phyloP scores from a whole-genome alignment of 2,113 vertebrate genomes.

The Anoplopoma fimbria region DNA sequence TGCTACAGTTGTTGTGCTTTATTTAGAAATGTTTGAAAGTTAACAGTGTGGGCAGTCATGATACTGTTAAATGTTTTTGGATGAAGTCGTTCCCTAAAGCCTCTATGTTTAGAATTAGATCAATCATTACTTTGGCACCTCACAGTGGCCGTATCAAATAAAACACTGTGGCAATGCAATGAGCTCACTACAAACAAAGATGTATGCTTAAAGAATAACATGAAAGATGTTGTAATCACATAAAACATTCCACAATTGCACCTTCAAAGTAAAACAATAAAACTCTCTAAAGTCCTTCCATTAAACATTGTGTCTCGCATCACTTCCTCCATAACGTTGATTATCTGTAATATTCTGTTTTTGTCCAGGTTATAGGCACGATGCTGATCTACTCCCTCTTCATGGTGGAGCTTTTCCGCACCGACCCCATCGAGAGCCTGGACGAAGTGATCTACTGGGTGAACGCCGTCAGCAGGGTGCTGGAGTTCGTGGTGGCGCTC shows the following conservation, averaged over 20 bases:
- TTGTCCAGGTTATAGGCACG: conserved; percentile 86
- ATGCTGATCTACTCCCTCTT: conserved; percentile 90
- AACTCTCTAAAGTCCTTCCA: neutral
- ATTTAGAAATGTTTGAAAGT: neutral
- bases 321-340: neutral
- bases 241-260: too few species aligned
- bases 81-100: neutral
- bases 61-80: neutral
- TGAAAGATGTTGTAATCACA: neutral
- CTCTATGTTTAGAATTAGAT: neutral
- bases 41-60: neutral
- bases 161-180: neutral
- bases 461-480: conserved; percentile 86
- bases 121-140: neutral
- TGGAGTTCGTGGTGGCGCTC: conserved; percentile 91
- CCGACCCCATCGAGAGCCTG: conserved; percentile 83
- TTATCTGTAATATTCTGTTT: neutral
- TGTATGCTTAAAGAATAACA: neutral
- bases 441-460: conserved; percentile 91
- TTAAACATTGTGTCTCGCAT: neutral
- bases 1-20: neutral
- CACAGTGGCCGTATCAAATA: neutral
- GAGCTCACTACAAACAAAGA: neutral
- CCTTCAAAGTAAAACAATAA: neutral
- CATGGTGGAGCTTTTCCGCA: conserved; percentile 86